A percentile compares a stretch with the other conserved stretches of the same genome.
Conservation (phyloP, 1,140 invertebrate species). For the Marisa cornuarietis region DNA sequence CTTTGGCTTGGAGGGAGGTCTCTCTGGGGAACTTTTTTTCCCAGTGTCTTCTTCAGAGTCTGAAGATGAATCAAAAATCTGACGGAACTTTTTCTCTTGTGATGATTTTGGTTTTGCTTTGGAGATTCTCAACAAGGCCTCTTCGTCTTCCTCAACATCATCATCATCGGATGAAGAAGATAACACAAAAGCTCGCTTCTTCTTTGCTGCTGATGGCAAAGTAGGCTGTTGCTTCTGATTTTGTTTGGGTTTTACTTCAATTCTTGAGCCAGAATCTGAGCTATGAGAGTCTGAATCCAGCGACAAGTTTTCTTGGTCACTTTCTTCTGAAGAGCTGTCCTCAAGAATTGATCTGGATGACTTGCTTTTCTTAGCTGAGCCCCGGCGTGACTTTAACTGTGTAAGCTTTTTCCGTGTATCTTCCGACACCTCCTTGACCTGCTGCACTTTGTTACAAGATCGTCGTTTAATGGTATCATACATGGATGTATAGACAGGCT, state of each 20-base stretch:
- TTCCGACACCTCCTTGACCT: slow-evolving; percentile 12
- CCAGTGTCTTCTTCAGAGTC: slow-evolving; percentile 36
- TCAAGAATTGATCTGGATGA: slow-evolving; percentile 15
- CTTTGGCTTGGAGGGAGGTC: slow-evolving; percentile 17
- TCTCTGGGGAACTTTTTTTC: slow-evolving; percentile 10
- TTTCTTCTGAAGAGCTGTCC: slow-evolving; percentile 26
- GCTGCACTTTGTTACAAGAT: slow-evolving; percentile 78
- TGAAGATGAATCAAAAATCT: slow-evolving; percentile 31
- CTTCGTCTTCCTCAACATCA: slow-evolving; percentile 37
- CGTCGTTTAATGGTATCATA: slow-evolving; percentile 97
- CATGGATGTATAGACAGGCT: slow-evolving; percentile 86
- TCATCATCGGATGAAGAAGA: slow-evolving; percentile 33
- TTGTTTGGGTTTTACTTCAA: slow-evolving; percentile 22
- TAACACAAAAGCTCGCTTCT: slow-evolving; percentile 24
- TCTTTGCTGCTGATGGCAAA: slow-evolving; percentile 29
- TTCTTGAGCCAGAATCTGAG: slow-evolving; percentile 10
- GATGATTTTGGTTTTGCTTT: slow-evolving; percentile 19
- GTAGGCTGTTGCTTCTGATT: slow-evolving; percentile 48
- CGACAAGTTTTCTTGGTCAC: slow-evolving; percentile 10
- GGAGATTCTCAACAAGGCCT: slow-evolving; percentile 23
- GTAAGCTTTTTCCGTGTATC: slow-evolving; percentile 11
- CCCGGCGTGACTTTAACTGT: slow-evolving; percentile 8
- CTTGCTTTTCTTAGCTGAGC: slow-evolving; percentile 12
- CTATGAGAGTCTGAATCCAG: slow-evolving; percentile 13
- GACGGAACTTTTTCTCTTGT: slow-evolving; percentile 21